Evolutionary conservation across 1,140 invertebrate species (phyloP).

Genomic region (Atta colombica): DNA sequence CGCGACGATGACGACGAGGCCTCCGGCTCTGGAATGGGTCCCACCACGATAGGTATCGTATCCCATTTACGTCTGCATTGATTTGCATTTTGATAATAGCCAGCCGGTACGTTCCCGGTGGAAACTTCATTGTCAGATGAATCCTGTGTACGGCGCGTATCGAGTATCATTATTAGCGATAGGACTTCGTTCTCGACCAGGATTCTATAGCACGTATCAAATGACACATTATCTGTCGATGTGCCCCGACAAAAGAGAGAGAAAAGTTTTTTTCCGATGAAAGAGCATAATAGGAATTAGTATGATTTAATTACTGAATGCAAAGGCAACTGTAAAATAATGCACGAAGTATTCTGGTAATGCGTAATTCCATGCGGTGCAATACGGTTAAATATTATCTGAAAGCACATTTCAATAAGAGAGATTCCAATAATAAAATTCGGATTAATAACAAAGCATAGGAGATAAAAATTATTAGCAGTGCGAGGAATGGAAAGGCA

Average conservation of each 20-base stretch:
- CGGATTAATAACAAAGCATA: not conserved
- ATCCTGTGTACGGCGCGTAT: conserved; percentile 13
- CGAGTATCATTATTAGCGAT: conserved; percentile 33
- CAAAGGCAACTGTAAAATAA: not conserved
- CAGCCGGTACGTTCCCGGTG: not conserved
- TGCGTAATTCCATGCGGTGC: no score
- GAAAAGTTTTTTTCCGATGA: not conserved
- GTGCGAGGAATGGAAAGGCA: not conserved
- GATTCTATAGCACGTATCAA: not conserved
- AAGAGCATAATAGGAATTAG: not conserved
- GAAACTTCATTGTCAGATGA: conserved; percentile 11
- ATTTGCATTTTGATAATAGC: conserved; percentile 50
- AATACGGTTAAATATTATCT: not conserved
- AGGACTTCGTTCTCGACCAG: not conserved
- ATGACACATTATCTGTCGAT: conserved; percentile 1
- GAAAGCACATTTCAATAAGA: not conserved
- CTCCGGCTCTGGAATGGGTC: conserved; percentile 85
- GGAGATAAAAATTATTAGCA: not conserved
- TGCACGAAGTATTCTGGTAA: not conserved
- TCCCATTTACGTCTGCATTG: conserved; percentile 1
- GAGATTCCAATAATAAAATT: not conserved
- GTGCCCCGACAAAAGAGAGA: no score
- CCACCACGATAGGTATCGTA: conserved; percentile 71
- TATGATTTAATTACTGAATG: not conserved
- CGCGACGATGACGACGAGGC: conserved; percentile 80